Conservation (phyloP, 35 echinoderm and acorn worm genomes). For the Ophiothrix spiculata region DNA sequence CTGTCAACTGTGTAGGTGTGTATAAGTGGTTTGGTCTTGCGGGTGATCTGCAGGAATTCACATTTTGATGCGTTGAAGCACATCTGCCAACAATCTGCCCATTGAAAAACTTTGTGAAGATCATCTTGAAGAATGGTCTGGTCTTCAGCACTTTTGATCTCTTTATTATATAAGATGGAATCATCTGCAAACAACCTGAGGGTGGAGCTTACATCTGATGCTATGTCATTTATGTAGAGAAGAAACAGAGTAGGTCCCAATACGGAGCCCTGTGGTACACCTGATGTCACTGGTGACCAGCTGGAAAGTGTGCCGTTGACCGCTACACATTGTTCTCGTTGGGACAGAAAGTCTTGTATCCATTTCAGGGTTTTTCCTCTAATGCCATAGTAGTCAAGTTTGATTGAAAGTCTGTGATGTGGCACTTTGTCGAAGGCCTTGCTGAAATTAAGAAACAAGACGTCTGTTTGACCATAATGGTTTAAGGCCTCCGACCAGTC, state of each 20-base stretch:
- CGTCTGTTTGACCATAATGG: constrained; percentile 9
- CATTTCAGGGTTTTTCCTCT: constrained; percentile 35
- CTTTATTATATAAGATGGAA: constrained; percentile 43
- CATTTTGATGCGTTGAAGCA: constrained; percentile 58
- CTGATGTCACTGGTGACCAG: constrained; percentile 27
- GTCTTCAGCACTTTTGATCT: constrained; percentile 13
- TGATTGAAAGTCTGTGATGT: constrained; percentile 23
- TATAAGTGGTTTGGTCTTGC: constrained; percentile 17
- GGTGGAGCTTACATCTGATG: constrained; percentile 16
- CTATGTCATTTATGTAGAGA: constrained; percentile 50
- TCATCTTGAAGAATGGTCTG: constrained; percentile 10
- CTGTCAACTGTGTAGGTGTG: constrained; percentile 9
- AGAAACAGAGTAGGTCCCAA: constrained; percentile 59
- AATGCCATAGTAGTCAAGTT: constrained; percentile 49
- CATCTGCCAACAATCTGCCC: constrained; percentile 50
- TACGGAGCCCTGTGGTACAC: constrained; percentile 54
- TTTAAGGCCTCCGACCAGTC: constrained; percentile 15
- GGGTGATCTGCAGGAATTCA: constrained; percentile 19
- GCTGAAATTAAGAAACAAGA: neutral
- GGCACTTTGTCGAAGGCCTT: constrained; percentile 33
- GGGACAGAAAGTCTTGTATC: constrained; percentile 32
- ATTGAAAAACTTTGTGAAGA: constrained; percentile 19
- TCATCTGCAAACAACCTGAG: constrained; percentile 77
- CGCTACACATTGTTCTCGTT: constrained; percentile 32
- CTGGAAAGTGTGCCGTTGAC: constrained; percentile 37